Conservation (phyloP, 2,888 invertebrate species). For the Agriopis aurantiaria region DNA sequence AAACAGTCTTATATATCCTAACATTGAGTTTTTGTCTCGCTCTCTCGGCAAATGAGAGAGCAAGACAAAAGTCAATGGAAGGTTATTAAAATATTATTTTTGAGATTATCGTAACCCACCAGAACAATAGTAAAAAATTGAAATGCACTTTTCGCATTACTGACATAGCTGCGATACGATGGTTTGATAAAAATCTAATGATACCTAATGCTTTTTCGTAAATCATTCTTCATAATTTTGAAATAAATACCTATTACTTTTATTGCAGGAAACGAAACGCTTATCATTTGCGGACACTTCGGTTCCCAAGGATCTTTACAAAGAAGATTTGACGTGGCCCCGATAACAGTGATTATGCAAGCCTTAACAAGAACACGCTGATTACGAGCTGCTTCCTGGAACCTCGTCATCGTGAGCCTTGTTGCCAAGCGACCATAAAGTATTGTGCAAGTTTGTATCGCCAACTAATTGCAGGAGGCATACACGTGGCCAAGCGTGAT, state of each 20-base stretch:
- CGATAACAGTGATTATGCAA: slow-evolving; percentile 8
- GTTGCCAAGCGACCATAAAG: not conserved
- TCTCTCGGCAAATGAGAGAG: too few species aligned
- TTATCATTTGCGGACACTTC: slow-evolving; percentile 15
- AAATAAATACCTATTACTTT: not conserved
- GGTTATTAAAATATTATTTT: too few species aligned
- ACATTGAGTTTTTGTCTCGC: too few species aligned
- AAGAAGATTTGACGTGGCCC: not conserved
- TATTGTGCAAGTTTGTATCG: too few species aligned
- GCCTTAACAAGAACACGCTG: not conserved
- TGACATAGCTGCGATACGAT: too few species aligned
- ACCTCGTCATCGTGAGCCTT: not conserved
- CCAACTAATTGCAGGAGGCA: too few species aligned
- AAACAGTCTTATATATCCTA: too few species aligned
- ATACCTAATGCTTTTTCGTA: not conserved
- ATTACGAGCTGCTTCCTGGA: not conserved
- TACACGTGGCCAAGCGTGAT: not conserved
- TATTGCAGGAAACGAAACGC: slow-evolving; percentile 2
- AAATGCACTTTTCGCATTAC: too few species aligned
- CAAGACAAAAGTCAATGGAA: too few species aligned
- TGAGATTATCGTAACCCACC: too few species aligned
- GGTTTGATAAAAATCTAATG: not conserved
- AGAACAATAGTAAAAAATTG: too few species aligned
- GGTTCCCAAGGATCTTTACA: slow-evolving; percentile 6
- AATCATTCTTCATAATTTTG: not conserved